A percentile compares a stretch with the other conserved stretches of the same genome.
phyloP scores from a whole-genome alignment of 2,888 invertebrate species.

The Trichopria drosophilae region DNA sequence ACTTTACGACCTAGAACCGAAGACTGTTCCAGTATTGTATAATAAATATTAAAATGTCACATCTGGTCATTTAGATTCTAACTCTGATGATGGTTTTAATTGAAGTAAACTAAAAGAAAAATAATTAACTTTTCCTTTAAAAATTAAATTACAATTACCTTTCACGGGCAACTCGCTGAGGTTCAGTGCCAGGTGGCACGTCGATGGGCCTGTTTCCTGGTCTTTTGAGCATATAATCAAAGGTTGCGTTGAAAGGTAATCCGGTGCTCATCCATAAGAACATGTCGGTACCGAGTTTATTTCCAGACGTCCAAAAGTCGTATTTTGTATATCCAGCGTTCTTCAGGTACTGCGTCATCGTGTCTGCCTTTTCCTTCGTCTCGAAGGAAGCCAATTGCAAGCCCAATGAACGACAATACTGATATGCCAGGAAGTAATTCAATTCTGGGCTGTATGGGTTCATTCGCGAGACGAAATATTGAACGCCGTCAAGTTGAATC shows the following conservation, averaged over 20 bases:
- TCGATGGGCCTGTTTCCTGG: slow-evolving; percentile 62
- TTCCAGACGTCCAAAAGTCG: slow-evolving; percentile 89
- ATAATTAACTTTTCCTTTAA: slow-evolving; percentile 3
- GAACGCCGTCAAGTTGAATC: slow-evolving; percentile 81
- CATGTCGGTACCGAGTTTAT: slow-evolving; percentile 84
- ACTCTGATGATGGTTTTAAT: too few species aligned
- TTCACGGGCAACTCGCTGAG: slow-evolving; percentile 77
- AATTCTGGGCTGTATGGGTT: slow-evolving; percentile 84
- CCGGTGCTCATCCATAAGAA: slow-evolving; percentile 90
- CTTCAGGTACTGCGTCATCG: slow-evolving; percentile 78
- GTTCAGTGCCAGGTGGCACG: slow-evolving; percentile 73
- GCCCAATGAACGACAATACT: slow-evolving; percentile 84
- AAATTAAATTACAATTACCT: slow-evolving; percentile 60
- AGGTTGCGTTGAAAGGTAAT: slow-evolving; percentile 84
- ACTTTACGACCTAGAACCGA: too few species aligned
- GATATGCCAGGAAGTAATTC: slow-evolving; percentile 85
- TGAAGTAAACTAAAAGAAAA: not conserved
- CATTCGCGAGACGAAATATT: slow-evolving; percentile 85
- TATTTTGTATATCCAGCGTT: slow-evolving; percentile 83
- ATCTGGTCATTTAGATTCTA: too few species aligned
- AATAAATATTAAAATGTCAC: too few species aligned
- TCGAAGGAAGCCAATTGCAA: slow-evolving; percentile 83
- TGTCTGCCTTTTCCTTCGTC: slow-evolving; percentile 83
- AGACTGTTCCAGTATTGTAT: too few species aligned
- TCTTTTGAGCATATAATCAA: slow-evolving; percentile 75